Evolutionary conservation across 2,888 invertebrate genomes (phyloP).

Genomic region (Emmelina monodactyla): DNA sequence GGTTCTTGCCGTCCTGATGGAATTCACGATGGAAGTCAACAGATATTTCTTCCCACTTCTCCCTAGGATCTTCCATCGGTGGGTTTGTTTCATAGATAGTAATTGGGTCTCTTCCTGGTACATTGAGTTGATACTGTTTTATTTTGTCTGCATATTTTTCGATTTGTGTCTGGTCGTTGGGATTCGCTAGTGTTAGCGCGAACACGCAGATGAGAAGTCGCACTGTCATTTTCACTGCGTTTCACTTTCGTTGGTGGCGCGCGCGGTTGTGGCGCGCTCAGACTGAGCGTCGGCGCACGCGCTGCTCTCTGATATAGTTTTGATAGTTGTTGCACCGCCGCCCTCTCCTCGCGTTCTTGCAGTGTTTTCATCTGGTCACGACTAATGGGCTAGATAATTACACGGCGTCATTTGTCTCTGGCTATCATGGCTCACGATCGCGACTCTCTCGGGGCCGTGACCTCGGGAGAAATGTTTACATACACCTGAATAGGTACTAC

Average conservation of each 20-base stretch:
- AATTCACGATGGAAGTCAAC: slow-evolving; percentile 14
- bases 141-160: slow-evolving; percentile 43
- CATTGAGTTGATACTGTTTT: slow-evolving; percentile 61
- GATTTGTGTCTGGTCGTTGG: slow-evolving; percentile 34
- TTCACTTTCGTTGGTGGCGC: slow-evolving; percentile 51
- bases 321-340: slow-evolving; percentile 54
- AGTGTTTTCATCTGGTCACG: slow-evolving; percentile 56
- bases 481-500: too few relatives aligned
- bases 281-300: slow-evolving; percentile 45
- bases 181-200: slow-evolving; percentile 29
- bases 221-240: slow-evolving; percentile 54
- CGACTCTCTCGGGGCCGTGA: slow-evolving; percentile 53
- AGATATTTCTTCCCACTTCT: slow-evolving; percentile 27
- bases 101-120: slow-evolving; percentile 65
- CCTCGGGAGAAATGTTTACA: slow-evolving; percentile 46
- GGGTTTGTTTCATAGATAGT: slow-evolving; percentile 66
- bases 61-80: slow-evolving; percentile 21
- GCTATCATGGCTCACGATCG: slow-evolving; percentile 59
- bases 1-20: slow-evolving; percentile 25
- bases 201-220: slow-evolving; percentile 32
- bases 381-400: slow-evolving; percentile 60
- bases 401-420: slow-evolving; percentile 45
- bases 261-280: slow-evolving; percentile 39
- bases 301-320: slow-evolving; percentile 55
- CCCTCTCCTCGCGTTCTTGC: slow-evolving; percentile 53